Evolutionary conservation across 2,888 invertebrate species (phyloP).

Genomic region (Ferdinandea cuprea): DNA sequence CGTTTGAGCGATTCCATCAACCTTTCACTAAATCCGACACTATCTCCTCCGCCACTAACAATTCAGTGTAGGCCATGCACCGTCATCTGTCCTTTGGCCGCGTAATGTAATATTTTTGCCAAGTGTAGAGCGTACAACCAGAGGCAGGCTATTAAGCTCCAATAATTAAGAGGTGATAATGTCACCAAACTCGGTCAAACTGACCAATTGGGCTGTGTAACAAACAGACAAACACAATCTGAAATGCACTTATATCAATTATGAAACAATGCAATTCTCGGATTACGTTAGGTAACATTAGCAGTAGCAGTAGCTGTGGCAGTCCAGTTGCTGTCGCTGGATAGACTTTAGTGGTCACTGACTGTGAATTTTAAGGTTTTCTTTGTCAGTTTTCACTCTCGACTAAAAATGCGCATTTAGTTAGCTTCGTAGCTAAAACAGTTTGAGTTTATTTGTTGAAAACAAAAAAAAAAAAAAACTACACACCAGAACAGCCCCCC

Average conservation of each 20-base stretch:
- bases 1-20: slow-evolving; percentile 45
- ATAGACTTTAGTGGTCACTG: slow-evolving; percentile 60
- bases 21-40: slow-evolving; percentile 64
- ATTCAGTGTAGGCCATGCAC: slow-evolving; percentile 52
- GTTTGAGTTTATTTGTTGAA: slow-evolving; percentile 45
- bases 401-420: slow-evolving; percentile 44
- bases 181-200: slow-evolving; percentile 72
- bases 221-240: not conserved
- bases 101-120: slow-evolving; percentile 51
- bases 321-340: not conserved
- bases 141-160: slow-evolving; percentile 62
- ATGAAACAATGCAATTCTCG: slow-evolving; percentile 74
- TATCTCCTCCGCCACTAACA: slow-evolving; percentile 8
- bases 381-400: slow-evolving; percentile 46
- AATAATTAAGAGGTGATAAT: slow-evolving; percentile 71
- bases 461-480: too few species aligned
- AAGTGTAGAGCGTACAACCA: slow-evolving; percentile 33
- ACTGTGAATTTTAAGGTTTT: slow-evolving; percentile 70
- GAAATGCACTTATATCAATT: slow-evolving; percentile 71
- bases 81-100: slow-evolving; percentile 56
- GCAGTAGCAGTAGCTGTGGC: not conserved
- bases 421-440: slow-evolving; percentile 15
- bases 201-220: slow-evolving; percentile 68
- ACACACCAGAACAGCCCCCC: slow-evolving; percentile 18
- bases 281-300: slow-evolving; percentile 67